phyloP scores from a whole-genome alignment of 2,113 vertebrate species.

The Heterotis niloticus region DNA sequence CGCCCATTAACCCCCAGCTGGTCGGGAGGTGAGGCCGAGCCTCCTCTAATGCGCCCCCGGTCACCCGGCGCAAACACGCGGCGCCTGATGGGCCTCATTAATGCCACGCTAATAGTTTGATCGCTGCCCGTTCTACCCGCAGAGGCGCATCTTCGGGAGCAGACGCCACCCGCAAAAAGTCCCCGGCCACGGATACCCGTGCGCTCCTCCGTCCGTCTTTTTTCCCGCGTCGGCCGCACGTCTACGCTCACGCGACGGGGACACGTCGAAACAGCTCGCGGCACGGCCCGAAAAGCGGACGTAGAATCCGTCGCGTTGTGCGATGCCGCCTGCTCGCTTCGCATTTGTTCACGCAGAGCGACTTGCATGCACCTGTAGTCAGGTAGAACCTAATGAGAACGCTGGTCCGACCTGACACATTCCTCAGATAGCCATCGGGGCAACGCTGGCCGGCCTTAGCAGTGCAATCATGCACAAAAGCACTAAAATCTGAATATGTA shows the following conservation, averaged over 20 bases:
- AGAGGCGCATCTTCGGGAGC: background rate
- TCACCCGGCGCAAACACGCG: conserved; percentile 20
- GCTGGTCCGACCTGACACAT: conserved; percentile 13
- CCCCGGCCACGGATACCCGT: background rate
- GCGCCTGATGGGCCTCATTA: conserved; percentile 20
- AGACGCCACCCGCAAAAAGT: background rate
- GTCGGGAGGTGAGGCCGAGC: conserved; percentile 13
- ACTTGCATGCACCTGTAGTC: background rate
- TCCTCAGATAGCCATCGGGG: conserved; percentile 18
- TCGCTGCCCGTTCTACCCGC: background rate
- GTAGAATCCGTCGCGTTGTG: background rate
- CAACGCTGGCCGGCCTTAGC: background rate
- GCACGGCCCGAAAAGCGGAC: background rate
- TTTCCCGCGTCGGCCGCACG: no score
- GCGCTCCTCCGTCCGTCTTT: no score
- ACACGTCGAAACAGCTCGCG: background rate
- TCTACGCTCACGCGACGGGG: background rate
- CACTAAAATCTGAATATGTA: conserved; percentile 14
- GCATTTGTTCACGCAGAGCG: background rate
- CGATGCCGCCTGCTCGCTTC: no score
- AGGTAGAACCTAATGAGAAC: conserved; percentile 13
- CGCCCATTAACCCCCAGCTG: conserved; percentile 30
- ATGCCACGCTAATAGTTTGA: conserved; percentile 17
- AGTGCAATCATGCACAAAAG: conserved; percentile 18
- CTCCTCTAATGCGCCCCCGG: conserved; percentile 24